Conservation (phyloP, 2,113 vertebrate species). For the Dromiciops gliroides region DNA sequence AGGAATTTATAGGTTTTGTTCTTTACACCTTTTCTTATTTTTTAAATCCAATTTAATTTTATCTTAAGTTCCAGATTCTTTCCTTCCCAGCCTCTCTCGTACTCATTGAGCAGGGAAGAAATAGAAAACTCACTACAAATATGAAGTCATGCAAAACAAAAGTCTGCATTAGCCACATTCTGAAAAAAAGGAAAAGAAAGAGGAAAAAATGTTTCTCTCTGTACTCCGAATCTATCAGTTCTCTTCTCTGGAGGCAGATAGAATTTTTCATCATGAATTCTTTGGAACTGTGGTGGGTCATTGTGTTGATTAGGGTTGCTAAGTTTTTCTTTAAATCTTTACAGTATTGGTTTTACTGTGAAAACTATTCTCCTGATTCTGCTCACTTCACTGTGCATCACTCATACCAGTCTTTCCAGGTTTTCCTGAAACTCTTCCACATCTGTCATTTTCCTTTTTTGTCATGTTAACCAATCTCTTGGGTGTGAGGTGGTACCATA, state of each 20-base stretch:
- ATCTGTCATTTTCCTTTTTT: neutral
- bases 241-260: neutral
- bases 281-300: neutral
- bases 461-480: neutral
- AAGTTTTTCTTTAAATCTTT: neutral
- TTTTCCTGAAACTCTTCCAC: neutral
- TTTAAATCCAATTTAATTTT: neutral
- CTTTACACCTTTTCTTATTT: neutral
- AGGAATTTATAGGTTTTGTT: neutral
- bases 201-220: neutral
- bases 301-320: neutral
- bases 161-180: neutral
- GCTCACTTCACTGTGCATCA: neutral
- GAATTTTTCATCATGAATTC: neutral
- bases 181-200: neutral
- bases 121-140: neutral
- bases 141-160: neutral
- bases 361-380: neutral
- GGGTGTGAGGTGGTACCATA: neutral
- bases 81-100: neutral
- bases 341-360: neutral
- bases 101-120: neutral
- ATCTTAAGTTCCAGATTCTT: neutral
- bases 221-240: neutral
- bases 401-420: neutral